Evolutionary conservation across 2,113 vertebrate genomes (phyloP), one percentile per base, ranked within the genome.

Genomic region (Cyanoramphus novaezelandiae): DNA sequence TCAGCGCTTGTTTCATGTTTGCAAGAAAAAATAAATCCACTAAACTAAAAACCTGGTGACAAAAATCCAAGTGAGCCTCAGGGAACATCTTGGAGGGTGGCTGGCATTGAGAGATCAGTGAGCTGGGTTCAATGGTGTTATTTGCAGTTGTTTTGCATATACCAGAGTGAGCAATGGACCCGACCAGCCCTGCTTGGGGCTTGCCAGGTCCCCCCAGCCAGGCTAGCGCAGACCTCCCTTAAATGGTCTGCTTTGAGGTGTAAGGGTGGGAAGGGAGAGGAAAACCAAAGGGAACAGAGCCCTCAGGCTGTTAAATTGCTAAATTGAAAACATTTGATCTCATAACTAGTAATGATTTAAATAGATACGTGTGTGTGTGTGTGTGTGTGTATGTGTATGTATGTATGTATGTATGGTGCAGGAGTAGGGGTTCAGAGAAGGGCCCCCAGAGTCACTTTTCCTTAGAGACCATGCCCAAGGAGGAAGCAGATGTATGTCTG

Each of bases 321-420:
- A 6, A 27, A 68, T 11, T 31, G 62, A 17, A 89, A 44, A 33
- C 1, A 4, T 27, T 68, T 65, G 2, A 68, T 74, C 27, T 71
- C 16, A 5, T 49, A 8, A 1, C 16, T 7, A 37, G 19, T 64
- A 27, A 35, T 19, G 55, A 10, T 9, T 6, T 14, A 55, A n/a
- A 57, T 11, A 37, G 9, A 12, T 10, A 6, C 18, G 19, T 17
- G 8, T 21, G 21, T n/a, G 14, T 13, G 6, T 2, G 27, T 25
- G 28, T 7, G 29, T 5, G 1, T 2, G 27, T 25, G 28, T 7
- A 25, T 5, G 1, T 4, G 4, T 19, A 7, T 31, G 46, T 44
- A 18, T 44, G 10, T 49, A 6, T 9, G 27, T 28, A 13, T 12
- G 10, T 28, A 13, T 12, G 13, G 62, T 46, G 46, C 35, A 10